Percentiles rank a stretch among this genome's conserved stretches.
These are phyloP conservation scores for Apostichopus japonicus DNA, from an alignment of 35 echinoderm and acorn worm genomes.

Conservation along the genomic window DNA sequence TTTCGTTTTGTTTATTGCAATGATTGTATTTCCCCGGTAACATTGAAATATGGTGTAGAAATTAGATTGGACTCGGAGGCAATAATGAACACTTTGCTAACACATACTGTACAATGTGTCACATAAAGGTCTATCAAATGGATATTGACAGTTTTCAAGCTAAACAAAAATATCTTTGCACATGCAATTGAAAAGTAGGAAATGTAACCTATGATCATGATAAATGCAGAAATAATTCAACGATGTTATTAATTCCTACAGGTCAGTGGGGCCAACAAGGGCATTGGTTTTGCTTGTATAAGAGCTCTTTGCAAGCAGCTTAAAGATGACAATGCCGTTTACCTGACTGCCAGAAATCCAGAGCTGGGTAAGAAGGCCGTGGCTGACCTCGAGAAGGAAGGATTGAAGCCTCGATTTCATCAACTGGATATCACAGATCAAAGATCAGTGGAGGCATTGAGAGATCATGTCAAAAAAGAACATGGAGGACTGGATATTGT, in stretches of 20 bases:
- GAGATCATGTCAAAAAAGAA: conserved; percentile 61
- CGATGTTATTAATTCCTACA: neutral
- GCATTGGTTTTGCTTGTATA: conserved; percentile 82
- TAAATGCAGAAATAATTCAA: too few relatives aligned
- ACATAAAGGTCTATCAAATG: too few relatives aligned
- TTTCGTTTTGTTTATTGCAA: too few relatives aligned
- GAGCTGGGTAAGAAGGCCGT: conserved; percentile 79
- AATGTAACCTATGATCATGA: too few relatives aligned
- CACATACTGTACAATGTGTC: too few relatives aligned
- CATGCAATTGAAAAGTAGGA: too few relatives aligned
- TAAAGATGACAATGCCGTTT: conserved; percentile 64
- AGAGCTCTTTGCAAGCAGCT: conserved; percentile 89
- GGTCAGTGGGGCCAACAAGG: conserved; percentile 80
- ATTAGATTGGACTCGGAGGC: too few relatives aligned
- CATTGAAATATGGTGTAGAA: too few relatives aligned
- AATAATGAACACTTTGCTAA: too few relatives aligned
- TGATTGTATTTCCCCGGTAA: too few relatives aligned
- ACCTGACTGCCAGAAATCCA: conserved; percentile 83
- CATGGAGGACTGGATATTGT: conserved; percentile 87
- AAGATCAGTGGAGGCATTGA: conserved; percentile 47
- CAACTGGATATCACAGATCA: conserved; percentile 63
- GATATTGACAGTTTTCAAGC: too few relatives aligned
- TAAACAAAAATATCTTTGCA: too few relatives aligned
- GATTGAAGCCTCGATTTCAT: conserved; percentile 66
- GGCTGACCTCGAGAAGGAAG: conserved; percentile 72